Percentiles rank a stretch among this genome's conserved stretches.
phyloP scores from a whole-genome alignment of 2,113 vertebrate genomes.

The Coreoperca whiteheadi region DNA sequence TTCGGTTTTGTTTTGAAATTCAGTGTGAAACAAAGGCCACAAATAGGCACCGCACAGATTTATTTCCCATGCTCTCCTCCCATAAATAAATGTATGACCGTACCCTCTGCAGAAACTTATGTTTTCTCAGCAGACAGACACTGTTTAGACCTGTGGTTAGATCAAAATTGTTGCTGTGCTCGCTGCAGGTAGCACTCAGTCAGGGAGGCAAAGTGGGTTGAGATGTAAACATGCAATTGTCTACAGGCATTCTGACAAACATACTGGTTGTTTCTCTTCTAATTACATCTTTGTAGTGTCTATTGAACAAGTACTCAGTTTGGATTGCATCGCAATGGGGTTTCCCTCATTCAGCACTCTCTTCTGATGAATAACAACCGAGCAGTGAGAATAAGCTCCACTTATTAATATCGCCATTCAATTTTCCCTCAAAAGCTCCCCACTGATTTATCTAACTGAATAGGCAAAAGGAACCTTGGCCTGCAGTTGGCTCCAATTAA shows the following conservation, averaged over 20 bases:
- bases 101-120: neutral
- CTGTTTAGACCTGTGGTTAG: conserved; percentile 46
- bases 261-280: conserved; percentile 38
- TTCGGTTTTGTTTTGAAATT: conserved; percentile 10
- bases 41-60: conserved; percentile 40
- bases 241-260: conserved; percentile 44
- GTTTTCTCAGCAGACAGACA: conserved; percentile 37
- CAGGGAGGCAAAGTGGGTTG: conserved; percentile 36
- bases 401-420: conserved; percentile 33
- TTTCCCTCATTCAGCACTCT: conserved; percentile 37
- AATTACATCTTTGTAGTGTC: conserved; percentile 54
- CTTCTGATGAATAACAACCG: conserved; percentile 27
- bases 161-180: conserved; percentile 46
- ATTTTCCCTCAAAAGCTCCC: conserved; percentile 34
- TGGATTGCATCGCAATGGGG: conserved; percentile 24
- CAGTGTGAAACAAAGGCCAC: conserved; percentile 18
- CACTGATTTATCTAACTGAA: conserved; percentile 39
- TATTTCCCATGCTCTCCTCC: conserved; percentile 23
- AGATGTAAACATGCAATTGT: conserved; percentile 65
- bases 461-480: conserved; percentile 37
- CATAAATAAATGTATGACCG: conserved; percentile 51
- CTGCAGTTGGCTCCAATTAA: conserved; percentile 71
- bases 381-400: conserved; percentile 26
- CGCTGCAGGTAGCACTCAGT: conserved; percentile 55
- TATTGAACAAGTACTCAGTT: conserved; percentile 34